phyloP scores from a whole-genome alignment of 2,797 vertebrate species.

The Premnoplex brunnescens region DNA sequence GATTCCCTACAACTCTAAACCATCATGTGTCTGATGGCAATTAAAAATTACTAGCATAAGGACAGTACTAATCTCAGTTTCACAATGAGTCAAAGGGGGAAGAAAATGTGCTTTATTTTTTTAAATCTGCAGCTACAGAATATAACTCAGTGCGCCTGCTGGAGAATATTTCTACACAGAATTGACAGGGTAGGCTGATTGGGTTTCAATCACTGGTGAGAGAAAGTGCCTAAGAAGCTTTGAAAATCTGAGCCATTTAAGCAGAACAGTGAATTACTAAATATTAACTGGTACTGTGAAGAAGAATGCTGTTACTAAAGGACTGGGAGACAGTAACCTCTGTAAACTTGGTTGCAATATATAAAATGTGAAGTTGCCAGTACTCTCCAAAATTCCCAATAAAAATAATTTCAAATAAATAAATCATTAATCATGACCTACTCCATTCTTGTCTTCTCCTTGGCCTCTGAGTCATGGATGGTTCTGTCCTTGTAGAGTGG shows the following conservation, averaged over 20 bases:
- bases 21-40: neutral
- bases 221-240: neutral
- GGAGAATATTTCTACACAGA: neutral
- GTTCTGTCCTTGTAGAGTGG: neutral
- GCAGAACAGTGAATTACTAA: neutral
- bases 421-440: neutral
- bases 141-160: neutral
- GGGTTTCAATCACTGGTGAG: neutral
- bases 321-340: neutral
- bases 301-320: neutral
- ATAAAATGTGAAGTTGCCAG: conserved; percentile 24
- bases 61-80: neutral
- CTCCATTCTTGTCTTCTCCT: neutral
- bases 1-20: neutral
- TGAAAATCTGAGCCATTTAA: neutral
- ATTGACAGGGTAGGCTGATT: neutral
- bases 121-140: neutral
- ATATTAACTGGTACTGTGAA: neutral
- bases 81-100: neutral
- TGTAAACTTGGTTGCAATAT: neutral
- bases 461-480: neutral
- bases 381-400: conserved; percentile 35
- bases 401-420: conserved; percentile 6
- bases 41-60: conserved; percentile 29
- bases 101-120: neutral